phyloP scores from a whole-genome alignment of 2,888 invertebrate genomes.

The Idaea aversata region DNA sequence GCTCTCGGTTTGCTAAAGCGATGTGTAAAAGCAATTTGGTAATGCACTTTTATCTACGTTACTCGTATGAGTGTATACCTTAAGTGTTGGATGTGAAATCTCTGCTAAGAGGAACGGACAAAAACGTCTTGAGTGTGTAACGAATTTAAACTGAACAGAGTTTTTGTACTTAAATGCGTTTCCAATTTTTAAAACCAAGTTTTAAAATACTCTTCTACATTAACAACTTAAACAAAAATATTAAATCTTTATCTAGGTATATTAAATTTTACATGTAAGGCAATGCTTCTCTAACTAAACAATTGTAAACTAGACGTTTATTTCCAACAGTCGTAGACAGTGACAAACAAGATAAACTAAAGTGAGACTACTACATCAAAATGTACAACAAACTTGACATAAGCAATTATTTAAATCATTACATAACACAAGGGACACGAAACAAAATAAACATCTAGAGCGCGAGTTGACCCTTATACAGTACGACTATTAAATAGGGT shows the following conservation, averaged over 20 bases:
- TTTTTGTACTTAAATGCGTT: conserved; percentile 16
- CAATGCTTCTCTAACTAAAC: background rate
- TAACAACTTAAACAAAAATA: background rate
- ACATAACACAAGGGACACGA: conserved; percentile 56
- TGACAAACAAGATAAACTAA: conserved; percentile 18
- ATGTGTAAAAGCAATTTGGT: conserved; percentile 63
- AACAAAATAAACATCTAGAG: conserved; percentile 57
- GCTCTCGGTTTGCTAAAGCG: conserved; percentile 48
- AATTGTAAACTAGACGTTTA: background rate
- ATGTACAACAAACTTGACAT: conserved; percentile 49
- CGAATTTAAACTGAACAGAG: conserved; percentile 17
- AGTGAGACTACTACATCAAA: conserved; percentile 29
- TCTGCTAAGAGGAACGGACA: conserved; percentile 31
- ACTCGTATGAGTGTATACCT: conserved; percentile 24
- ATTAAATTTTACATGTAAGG: background rate
- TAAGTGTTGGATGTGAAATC: conserved; percentile 32
- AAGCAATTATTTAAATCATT: conserved; percentile 57
- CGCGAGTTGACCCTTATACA: conserved; percentile 52
- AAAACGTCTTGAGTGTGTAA: conserved; percentile 29
- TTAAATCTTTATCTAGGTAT: background rate
- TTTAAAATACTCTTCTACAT: too few relatives aligned
- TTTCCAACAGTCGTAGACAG: conserved; percentile 1
- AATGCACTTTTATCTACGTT: conserved; percentile 62
- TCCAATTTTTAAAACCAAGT: background rate
- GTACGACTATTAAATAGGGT: conserved; percentile 69